Evolutionary conservation across 2,797 vertebrate genomes (phyloP).

Genomic region (Brotula barbata): DNA sequence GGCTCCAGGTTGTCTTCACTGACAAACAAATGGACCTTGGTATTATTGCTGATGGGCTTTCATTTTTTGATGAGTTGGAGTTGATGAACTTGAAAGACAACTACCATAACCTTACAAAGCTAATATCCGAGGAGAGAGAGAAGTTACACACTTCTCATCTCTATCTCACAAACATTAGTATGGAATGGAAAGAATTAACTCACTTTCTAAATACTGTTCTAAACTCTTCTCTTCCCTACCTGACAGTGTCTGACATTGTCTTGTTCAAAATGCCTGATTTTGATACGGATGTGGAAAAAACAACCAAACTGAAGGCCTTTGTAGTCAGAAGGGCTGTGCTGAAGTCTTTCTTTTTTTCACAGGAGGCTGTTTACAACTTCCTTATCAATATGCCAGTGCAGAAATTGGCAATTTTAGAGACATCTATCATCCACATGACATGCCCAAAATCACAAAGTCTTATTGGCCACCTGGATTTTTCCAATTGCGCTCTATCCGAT

Average conservation of each 20-base stretch:
- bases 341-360: conserved; percentile 71
- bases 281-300: accelerated
- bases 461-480: conserved; percentile 81
- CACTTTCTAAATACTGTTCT: conserved; percentile 65
- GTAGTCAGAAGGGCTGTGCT: conserved; percentile 55
- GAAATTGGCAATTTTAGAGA: conserved; percentile 75
- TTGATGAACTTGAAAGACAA: conserved; percentile 73
- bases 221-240: conserved; percentile 69
- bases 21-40: background rate
- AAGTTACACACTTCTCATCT: conserved; percentile 72
- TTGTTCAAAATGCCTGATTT: accelerated
- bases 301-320: conserved; percentile 67
- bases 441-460: conserved; percentile 80
- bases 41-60: conserved; percentile 75
- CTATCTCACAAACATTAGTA: conserved; percentile 71
- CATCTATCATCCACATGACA: conserved; percentile 83
- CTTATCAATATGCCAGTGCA: conserved; percentile 83
- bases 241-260: conserved; percentile 23
- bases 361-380: conserved; percentile 74
- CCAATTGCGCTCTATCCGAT: conserved; percentile 82
- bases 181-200: conserved; percentile 73
- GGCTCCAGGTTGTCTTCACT: conserved; percentile 51
- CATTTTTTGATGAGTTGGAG: conserved; percentile 75
- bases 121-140: conserved; percentile 42
- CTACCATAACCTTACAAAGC: conserved; percentile 23